Evolutionary conservation across 2,113 vertebrate species (phyloP).

Genomic region (Sakesphorus luctuosus): DNA sequence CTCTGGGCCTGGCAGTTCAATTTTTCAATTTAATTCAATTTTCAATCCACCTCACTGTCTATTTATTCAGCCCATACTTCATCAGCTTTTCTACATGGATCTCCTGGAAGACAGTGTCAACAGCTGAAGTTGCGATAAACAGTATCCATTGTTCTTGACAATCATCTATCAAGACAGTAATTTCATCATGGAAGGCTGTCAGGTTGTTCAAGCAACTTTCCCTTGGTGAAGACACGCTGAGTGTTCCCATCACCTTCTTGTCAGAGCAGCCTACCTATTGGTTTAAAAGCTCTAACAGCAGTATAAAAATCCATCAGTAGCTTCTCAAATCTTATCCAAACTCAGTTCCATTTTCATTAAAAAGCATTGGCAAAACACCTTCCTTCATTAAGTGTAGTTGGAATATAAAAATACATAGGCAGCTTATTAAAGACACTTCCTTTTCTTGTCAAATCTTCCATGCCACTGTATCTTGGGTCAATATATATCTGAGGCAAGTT

Average conservation of each 20-base stretch:
- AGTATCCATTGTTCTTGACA: not conserved
- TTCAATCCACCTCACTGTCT: too few relatives aligned
- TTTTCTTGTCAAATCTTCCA: not conserved
- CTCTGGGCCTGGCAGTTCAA: not conserved
- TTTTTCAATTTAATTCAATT: not conserved
- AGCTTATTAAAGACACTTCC: not conserved
- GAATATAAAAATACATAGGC: not conserved
- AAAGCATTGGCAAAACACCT: not conserved
- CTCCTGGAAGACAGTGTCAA: not conserved
- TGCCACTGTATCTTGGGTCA: not conserved
- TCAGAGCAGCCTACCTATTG: not conserved
- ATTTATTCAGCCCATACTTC: too few relatives aligned
- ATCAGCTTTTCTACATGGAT: not conserved
- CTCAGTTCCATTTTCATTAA: not conserved
- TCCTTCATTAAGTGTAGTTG: not conserved
- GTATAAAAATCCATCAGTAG: not conserved
- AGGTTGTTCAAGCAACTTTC: not conserved
- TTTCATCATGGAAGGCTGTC: not conserved
- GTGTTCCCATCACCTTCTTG: not conserved
- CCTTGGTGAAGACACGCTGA: not conserved
- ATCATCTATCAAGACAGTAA: too few relatives aligned
- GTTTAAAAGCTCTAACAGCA: not conserved
- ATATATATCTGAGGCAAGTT: slow-evolving; percentile 32
- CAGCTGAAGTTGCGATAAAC: not conserved
- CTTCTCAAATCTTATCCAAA: not conserved